Percentiles rank a stretch among this genome's conserved stretches.
Conservation (phyloP, 2,888 invertebrate genomes). For the Dione juno region DNA sequence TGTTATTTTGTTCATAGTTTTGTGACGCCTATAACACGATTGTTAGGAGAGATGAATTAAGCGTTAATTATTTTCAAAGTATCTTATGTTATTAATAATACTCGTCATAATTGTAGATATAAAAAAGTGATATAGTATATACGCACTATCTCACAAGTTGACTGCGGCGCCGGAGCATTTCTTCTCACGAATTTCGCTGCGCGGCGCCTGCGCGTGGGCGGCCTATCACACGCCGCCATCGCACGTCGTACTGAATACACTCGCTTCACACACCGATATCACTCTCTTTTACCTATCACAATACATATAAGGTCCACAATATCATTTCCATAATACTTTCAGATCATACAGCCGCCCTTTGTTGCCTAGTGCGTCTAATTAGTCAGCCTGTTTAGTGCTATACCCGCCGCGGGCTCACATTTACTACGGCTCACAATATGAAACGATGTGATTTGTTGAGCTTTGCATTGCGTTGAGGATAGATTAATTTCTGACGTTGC, state of each 20-base stretch:
- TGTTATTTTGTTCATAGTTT: neutral
- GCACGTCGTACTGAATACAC: conserved; percentile 63
- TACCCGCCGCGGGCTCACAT: conserved; percentile 69
- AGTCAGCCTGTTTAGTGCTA: conserved; percentile 80
- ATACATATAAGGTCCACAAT: conserved; percentile 55
- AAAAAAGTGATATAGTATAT: conserved; percentile 21
- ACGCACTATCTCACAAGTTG: conserved; percentile 27
- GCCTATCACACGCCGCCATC: conserved; percentile 77
- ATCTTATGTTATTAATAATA: conserved; percentile 22
- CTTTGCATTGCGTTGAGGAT: conserved; percentile 43
- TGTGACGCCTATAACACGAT: neutral
- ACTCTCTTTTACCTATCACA: conserved; percentile 52
- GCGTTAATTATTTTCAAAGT: conserved; percentile 9
- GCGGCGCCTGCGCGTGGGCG: conserved; percentile 78
- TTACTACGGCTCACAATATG: conserved; percentile 68
- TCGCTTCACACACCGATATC: conserved; percentile 55
- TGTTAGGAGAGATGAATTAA: neutral
- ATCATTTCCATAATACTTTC: conserved; percentile 43
- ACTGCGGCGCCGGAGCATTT: conserved; percentile 64
- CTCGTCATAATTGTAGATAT: conserved; percentile 22
- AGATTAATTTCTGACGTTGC: conserved; percentile 46
- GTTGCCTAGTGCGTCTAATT: conserved; percentile 81
- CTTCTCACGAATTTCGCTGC: conserved; percentile 82
- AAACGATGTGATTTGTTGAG: conserved; percentile 73
- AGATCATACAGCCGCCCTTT: conserved; percentile 64